Evolutionary conservation across 1,140 invertebrate genomes (phyloP).

Genomic region (Physella acuta): DNA sequence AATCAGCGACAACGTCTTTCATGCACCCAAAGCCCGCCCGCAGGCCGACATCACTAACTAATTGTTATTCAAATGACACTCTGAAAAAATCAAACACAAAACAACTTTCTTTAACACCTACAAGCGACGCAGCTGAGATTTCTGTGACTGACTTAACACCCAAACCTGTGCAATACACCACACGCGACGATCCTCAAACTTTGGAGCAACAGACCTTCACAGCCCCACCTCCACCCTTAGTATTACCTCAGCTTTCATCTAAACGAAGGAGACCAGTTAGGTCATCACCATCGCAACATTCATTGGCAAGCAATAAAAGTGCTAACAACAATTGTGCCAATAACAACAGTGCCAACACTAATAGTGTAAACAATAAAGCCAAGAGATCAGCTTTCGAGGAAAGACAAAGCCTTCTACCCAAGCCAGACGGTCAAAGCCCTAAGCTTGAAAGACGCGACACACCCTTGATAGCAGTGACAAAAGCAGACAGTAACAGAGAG

Average conservation of each 20-base stretch:
- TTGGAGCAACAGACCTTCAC: no score
- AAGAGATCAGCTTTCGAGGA: conserved; percentile 35
- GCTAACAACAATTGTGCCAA: no score
- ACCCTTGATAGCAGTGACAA: background rate
- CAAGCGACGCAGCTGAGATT: background rate
- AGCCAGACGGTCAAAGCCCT: conserved; percentile 53
- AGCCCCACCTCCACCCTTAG: no score
- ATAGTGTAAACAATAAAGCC: background rate
- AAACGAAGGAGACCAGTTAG: conserved; percentile 24
- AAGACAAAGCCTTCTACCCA: conserved; percentile 43
- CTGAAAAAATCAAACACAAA: background rate
- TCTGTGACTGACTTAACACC: background rate
- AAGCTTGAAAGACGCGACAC: conserved; percentile 37
- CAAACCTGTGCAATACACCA: no score
- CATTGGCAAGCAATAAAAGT: conserved; percentile 5
- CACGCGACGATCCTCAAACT: no score
- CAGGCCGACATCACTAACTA: conserved; percentile 49
- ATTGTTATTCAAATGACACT: conserved; percentile 36
- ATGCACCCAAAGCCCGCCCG: conserved; percentile 27
- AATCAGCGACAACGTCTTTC: conserved; percentile 46
- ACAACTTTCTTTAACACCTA: background rate
- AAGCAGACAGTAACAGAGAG: conserved; percentile 30
- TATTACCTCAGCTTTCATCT: no score
- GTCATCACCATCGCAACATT: conserved; percentile 21
- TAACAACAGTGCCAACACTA: no score